Base-by-base conservation (phyloP, 53 echinoderm and acorn worm species). In the Hippasteria phrygiana region DNA sequence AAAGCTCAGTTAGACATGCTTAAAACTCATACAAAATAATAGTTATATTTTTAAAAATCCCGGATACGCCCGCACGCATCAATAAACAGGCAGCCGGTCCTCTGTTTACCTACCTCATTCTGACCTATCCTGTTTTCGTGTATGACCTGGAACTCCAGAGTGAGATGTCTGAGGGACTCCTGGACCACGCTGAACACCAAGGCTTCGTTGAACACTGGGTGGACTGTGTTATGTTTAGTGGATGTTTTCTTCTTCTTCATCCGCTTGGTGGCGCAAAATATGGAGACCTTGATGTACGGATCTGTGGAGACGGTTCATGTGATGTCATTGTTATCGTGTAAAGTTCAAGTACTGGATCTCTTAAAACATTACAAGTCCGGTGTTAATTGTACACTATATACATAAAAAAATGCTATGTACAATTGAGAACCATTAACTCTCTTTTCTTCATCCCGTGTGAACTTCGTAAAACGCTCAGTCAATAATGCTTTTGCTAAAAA, bases 181-280 rank as follows among this genome's bases (percentile, higher is more conserved):
- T 91, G 93, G 24, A 88, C 75, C 50, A 98, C 94, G 42, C 87
- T 94, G 77, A 96, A 98, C 39, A 96, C 98, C 12, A 98, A 75
- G 8, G 98, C 98, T 69, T 98, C 98, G 76, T 98, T 98, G 82
- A 98, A 98, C 31, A 98, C 98, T 46, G 96, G 98, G 62, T 93
- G 91, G 56, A 92, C 84, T 13, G 94, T 96, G 66, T 80, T 89
- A 45, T 98, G 98, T 74, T 98, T 96, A 3, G 93, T 94, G 6
- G 98, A 96, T 0, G 98, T 96, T 86, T 98, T 98, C 80, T 98
- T 98, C 90, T 98, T 98, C 71, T 98, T 98, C 88, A 98, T 74
- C n/a, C 98, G 87, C 79, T 98, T 96, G 41, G 91, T 78, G 73
- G 88, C 45, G 87, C 93, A 94, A 55, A 96, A 98, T 76, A 96